Conservation (phyloP, 2,888 invertebrate genomes). For the Scaeva pyrastri region DNA sequence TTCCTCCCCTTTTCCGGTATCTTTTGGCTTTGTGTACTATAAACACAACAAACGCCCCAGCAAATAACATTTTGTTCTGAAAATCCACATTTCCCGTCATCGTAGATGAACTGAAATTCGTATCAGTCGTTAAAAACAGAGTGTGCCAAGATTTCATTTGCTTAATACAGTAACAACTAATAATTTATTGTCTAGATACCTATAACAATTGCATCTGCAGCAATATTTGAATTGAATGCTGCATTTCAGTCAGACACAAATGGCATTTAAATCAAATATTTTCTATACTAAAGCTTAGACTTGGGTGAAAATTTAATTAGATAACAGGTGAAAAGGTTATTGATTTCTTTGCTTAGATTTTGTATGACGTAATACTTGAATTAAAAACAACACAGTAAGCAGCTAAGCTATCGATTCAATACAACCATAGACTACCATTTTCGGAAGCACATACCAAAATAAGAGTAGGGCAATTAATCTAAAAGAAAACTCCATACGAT, state of each 20-base stretch:
- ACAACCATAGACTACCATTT: slow-evolving; percentile 12
- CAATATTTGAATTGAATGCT: slow-evolving; percentile 9
- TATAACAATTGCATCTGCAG: slow-evolving; percentile 13
- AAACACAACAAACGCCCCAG: slow-evolving; percentile 34
- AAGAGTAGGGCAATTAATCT: slow-evolving; percentile 42
- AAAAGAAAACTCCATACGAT: slow-evolving; percentile 45
- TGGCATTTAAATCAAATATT: background rate
- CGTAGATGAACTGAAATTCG: slow-evolving; percentile 59
- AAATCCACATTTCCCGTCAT: slow-evolving; percentile 55
- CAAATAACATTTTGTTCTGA: slow-evolving; percentile 63
- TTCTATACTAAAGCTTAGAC: background rate
- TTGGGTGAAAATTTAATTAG: background rate
- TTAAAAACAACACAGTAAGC: slow-evolving; percentile 20
- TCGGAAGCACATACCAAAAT: slow-evolving; percentile 10
- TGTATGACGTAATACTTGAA: slow-evolving; percentile 30
- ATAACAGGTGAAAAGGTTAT: slow-evolving; percentile 16
- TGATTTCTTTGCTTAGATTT: slow-evolving; percentile 12
- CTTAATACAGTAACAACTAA: slow-evolving; percentile 42
- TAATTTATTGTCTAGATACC: slow-evolving; percentile 24
- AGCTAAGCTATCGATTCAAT: slow-evolving; percentile 31
- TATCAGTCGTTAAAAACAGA: slow-evolving; percentile 56
- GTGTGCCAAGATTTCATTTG: slow-evolving; percentile 59
- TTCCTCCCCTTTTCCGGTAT: slow-evolving; percentile 50
- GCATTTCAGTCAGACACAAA: background rate
- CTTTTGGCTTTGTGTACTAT: slow-evolving; percentile 50